A percentile compares a stretch with the other conserved stretches of the same genome.
phyloP scores from a whole-genome alignment of 2,113 vertebrate genomes.

The Amphiprion percula region DNA sequence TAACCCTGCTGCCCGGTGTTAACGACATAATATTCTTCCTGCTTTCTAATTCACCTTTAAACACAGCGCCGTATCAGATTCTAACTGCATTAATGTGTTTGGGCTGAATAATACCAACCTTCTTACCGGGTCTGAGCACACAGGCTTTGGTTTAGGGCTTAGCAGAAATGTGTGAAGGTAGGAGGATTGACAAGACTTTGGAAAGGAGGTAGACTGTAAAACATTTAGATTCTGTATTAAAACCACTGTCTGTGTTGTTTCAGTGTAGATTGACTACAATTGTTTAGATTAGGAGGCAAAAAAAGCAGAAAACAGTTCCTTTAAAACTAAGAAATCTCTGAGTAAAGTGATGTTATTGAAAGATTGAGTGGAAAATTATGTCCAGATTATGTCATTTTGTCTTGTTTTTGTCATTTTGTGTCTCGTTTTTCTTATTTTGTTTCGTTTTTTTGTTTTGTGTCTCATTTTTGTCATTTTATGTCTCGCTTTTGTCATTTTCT shows the following conservation, averaged over 20 bases:
- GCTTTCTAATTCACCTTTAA: constrained; percentile 52
- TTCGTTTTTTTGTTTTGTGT: too few species aligned
- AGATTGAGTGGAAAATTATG: not conserved
- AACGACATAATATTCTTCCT: constrained; percentile 36
- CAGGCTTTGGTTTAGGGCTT: constrained; percentile 30
- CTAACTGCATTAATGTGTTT: constrained; percentile 62
- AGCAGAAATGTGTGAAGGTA: constrained; percentile 13
- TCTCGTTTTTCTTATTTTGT: too few species aligned
- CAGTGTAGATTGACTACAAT: not conserved
- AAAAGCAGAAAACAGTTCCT: not conserved
- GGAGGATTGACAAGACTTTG: constrained; percentile 14
- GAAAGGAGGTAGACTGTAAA: not conserved
- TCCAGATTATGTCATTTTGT: too few species aligned
- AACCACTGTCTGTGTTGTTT: not conserved
- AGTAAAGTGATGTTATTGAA: not conserved
- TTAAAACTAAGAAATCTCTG: too few species aligned
- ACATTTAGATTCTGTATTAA: not conserved
- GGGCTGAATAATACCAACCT: constrained; percentile 34
- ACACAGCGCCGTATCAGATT: constrained; percentile 53
- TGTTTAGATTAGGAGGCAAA: not conserved
- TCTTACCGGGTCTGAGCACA: constrained; percentile 7
- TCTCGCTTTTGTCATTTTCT: too few species aligned
- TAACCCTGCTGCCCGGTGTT: constrained; percentile 40
- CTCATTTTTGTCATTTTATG: too few species aligned
- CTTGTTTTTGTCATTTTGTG: too few species aligned